Evolutionary conservation across 2,888 invertebrate genomes (phyloP).

Genomic region (Brachyopa scutellaris): DNA sequence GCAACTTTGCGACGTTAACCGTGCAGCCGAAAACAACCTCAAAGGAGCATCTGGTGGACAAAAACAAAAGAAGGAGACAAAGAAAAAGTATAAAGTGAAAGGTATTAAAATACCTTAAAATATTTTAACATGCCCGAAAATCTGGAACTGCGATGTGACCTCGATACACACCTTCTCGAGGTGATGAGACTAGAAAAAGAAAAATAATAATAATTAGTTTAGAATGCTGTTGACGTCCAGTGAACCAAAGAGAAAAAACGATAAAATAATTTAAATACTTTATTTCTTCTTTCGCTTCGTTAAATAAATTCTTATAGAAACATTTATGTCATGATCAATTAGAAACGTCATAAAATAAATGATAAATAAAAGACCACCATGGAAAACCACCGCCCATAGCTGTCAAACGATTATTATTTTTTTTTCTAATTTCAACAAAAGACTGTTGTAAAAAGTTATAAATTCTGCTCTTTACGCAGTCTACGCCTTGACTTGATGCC

Average conservation of each 20-base stretch:
- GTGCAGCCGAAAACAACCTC: no score
- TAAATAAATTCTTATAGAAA: constrained; percentile 43
- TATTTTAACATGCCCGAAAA: no score
- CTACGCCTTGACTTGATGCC: background rate
- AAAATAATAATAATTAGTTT: no score
- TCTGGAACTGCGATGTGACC: no score
- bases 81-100: no score
- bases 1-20: no score
- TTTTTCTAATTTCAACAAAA: background rate
- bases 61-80: no score
- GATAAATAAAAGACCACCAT: constrained; percentile 18
- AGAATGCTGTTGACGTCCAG: constrained; percentile 27
- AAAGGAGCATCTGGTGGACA: no score
- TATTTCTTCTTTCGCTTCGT: constrained; percentile 22
- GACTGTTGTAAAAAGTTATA: background rate
- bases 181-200: no score
- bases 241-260: constrained; percentile 9
- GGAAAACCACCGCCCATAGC: background rate
- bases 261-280: constrained; percentile 32
- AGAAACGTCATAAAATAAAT: constrained; percentile 49
- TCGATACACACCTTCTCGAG: no score
- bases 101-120: no score
- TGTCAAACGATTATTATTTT: constrained; percentile 7
- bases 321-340: constrained; percentile 58
- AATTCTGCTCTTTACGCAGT: constrained; percentile 71